Conservation (phyloP, 2,888 invertebrate species). For the Pandemis corylana region DNA sequence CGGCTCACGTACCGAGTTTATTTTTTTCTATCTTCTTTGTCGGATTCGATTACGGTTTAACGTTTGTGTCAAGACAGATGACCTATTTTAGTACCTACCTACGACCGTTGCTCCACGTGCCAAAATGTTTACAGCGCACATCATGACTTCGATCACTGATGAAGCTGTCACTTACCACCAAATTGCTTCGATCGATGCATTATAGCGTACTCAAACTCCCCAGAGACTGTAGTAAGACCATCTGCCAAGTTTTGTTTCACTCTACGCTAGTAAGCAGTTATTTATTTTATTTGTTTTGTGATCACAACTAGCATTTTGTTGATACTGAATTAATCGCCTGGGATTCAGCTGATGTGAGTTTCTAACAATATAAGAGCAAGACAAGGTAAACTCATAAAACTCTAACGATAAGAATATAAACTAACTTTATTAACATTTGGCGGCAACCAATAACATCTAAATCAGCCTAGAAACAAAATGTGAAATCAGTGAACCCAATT, state of each 20-base stretch:
- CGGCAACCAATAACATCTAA: not conserved
- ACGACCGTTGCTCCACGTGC: constrained; percentile 19
- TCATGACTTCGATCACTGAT: not conserved
- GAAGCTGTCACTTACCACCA: not conserved
- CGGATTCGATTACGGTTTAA: constrained; percentile 75
- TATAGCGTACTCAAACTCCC: not conserved
- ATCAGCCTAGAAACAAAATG: not conserved
- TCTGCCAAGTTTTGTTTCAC: not conserved
- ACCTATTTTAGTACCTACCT: constrained; percentile 30
- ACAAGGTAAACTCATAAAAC: too few species aligned
- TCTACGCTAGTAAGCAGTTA: not conserved
- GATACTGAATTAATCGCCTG: not conserved
- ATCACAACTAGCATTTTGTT: not conserved
- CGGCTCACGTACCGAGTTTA: constrained; percentile 76
- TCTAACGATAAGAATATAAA: too few species aligned
- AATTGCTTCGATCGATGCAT: not conserved
- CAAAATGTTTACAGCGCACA: constrained; percentile 1
- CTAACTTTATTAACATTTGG: too few species aligned
- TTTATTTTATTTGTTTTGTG: too few species aligned
- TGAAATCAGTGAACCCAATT: constrained; percentile 11
- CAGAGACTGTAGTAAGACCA: not conserved
- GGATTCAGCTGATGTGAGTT: not conserved
- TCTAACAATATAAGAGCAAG: not conserved
- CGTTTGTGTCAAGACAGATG: constrained; percentile 40
- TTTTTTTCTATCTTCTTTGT: constrained; percentile 78